Evolutionary conservation across 92 coral and sea anemone genomes (phyloP), one percentile per base, ranked within the genome.

Genomic region (Hydrozoanthus gracilis): DNA sequence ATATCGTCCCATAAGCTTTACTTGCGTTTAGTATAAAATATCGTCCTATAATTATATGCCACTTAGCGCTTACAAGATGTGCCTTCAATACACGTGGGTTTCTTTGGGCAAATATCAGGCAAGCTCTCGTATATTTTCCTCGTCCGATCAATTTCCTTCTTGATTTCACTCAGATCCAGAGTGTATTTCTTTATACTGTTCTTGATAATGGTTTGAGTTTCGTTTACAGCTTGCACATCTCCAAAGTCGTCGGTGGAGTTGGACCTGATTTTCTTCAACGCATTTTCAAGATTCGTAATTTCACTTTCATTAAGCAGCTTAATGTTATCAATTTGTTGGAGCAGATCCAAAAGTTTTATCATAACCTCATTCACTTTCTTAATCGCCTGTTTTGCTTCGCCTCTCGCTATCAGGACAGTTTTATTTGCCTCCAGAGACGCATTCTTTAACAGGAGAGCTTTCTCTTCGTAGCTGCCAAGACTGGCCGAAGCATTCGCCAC

Each of bases 331-430:
- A 94, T 86, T 83, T 91, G 95, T 17, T 87, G 77, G 88, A 92
- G 77, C 10, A 94, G 85, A n/a, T 88, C 95, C 13, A 49, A 62
- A 27, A 94, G 90, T 82, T 90, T 92, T 9, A 71, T 64, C 17
- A 89, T 77, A 8, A 92, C 98, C 47, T 88, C 91, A 49, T 87
- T 64, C 71, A 94, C 91, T 84, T 94, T 94, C 10, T 73, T 87
- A 5, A 95, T 88, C 17, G 98, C 95, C 71, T 76, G 77, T 35
- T 88, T 83, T 4, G 95, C 90, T 47, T 89, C 86, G 0, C 65
- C 72, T 55, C 88, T 77, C 12, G 98, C 98, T 35, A 74, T 74
- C 49, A 44, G 68, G 65, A 95, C 91, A 27, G 79, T 90, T 45
- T 71, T 83, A n/a, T 92, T 91, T 12, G 95, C 95, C 83, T 52